Evolutionary conservation across 2,797 vertebrate genomes (phyloP), one percentile per base, ranked within the genome.

Genomic region (Staurois parvus): DNA sequence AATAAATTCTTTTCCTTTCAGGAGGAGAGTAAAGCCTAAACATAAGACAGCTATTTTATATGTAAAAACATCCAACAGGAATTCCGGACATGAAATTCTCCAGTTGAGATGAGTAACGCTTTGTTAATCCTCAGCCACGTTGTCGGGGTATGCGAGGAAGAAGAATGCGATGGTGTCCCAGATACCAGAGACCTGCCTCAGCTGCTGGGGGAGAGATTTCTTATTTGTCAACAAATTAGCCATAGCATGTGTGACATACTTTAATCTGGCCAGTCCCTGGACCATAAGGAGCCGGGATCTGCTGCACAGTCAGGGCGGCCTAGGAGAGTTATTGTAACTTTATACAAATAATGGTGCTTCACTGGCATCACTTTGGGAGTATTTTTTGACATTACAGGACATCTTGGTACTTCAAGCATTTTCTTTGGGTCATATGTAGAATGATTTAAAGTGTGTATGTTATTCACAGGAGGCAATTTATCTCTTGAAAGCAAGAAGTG

Each of bases 161-260:
- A 72, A 70, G 79, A 83, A 79, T 87, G 80, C 56, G 10, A 66
- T 79, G 66, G 64, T 81, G 68, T 78, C 62, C 76, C 30, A 32
- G 70, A 79, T 75, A 62, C 59, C 85, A 26, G 42, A 28, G 29
- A 32, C 11, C 59, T 11, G 2, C 10, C 26, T 76, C 84, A 86
- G 84, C 84, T 86, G 84, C 66, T 59, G 64, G 29, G 6, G 45
- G 37, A 68, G 37, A 62, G 45, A 72, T 81, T 72, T 81, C 52
- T 26, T 81, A 80, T 86, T 81, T 86, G 84, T 86, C 84, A 86
- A 76, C 78, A 86, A 86, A 86, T 86, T 76, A 81, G 69, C 72
- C 68, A 6, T 76, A 62, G 66, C 70, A 81, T 81, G 72, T 70
- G 79, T 69, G 59, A 77, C 66, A 86, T 81, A 72, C 79, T 76